A percentile compares a stretch with the other conserved stretches of the same genome.
Evolutionary conservation across 2,797 vertebrate species (phyloP).

Genomic region (Amblyopsis hoosieri): DNA sequence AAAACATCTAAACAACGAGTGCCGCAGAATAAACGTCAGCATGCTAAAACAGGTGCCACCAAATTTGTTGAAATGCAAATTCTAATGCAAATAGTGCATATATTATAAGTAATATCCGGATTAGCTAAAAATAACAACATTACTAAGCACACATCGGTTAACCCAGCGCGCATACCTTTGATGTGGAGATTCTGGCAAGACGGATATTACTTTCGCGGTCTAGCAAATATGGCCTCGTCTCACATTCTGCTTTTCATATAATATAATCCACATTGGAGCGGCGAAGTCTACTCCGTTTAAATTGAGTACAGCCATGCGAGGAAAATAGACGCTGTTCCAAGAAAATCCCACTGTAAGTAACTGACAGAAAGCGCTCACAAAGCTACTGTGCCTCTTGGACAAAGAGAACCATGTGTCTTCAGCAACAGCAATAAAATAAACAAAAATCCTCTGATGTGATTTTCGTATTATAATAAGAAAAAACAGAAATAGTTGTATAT

Average conservation of each 20-base stretch:
- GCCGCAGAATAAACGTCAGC: constrained; percentile 38
- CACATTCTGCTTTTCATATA: constrained; percentile 75
- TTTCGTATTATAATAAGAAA: constrained; percentile 33
- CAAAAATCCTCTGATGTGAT: constrained; percentile 56
- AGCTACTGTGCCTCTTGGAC: constrained; percentile 81
- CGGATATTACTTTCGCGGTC: constrained; percentile 68
- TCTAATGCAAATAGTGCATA: not conserved
- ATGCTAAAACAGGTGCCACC: not conserved
- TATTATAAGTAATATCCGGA: not conserved
- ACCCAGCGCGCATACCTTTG: constrained; percentile 70
- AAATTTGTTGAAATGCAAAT: not conserved
- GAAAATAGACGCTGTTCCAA: constrained; percentile 64
- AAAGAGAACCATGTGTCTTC: constrained; percentile 89
- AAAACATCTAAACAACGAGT: constrained; percentile 53
- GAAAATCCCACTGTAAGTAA: constrained; percentile 45
- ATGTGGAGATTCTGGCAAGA: constrained; percentile 56
- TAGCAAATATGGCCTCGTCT: constrained; percentile 66
- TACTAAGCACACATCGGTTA: constrained; percentile 15
- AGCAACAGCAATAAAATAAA: constrained; percentile 43
- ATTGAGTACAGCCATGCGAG: constrained; percentile 72
- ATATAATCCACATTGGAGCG: constrained; percentile 77
- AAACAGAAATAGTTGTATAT: constrained; percentile 36
- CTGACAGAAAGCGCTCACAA: constrained; percentile 62
- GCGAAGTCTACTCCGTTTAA: constrained; percentile 70
- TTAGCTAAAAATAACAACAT: not conserved